Conservation (phyloP, 2,113 vertebrate species). For the Eulemur rufifrons region DNA sequence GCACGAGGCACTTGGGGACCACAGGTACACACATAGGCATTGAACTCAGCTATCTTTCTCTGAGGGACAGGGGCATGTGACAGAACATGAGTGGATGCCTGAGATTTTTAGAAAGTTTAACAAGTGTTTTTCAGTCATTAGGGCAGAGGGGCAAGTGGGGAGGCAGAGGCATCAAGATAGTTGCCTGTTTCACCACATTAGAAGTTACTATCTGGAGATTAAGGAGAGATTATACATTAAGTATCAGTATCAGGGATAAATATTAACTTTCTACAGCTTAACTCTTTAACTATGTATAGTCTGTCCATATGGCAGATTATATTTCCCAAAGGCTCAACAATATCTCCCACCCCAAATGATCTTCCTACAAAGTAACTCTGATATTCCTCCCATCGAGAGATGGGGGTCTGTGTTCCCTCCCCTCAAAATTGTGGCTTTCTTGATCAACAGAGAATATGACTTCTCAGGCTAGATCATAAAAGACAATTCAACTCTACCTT, state of each 20-base stretch:
- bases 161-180: not conserved
- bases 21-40: not conserved
- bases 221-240: not conserved
- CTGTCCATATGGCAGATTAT: not conserved
- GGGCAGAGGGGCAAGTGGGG: not conserved
- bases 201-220: not conserved
- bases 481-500: not conserved
- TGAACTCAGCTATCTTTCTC: not conserved
- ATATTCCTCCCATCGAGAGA: not conserved
- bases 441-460: not conserved
- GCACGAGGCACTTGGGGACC: not conserved
- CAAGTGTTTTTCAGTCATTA: not conserved
- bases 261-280: not conserved
- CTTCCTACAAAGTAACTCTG: not conserved
- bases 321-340: not conserved
- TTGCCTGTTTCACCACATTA: not conserved
- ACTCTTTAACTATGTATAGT: not conserved
- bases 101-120: conserved; percentile 38
- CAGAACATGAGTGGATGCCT: not conserved
- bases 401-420: not conserved
- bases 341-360: not conserved
- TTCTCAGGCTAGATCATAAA: not conserved
- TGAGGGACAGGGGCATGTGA: not conserved
- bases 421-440: not conserved
- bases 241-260: not conserved